Base-by-base conservation (phyloP, 2,888 invertebrate genomes). In the Drosophila greeni region DNA sequence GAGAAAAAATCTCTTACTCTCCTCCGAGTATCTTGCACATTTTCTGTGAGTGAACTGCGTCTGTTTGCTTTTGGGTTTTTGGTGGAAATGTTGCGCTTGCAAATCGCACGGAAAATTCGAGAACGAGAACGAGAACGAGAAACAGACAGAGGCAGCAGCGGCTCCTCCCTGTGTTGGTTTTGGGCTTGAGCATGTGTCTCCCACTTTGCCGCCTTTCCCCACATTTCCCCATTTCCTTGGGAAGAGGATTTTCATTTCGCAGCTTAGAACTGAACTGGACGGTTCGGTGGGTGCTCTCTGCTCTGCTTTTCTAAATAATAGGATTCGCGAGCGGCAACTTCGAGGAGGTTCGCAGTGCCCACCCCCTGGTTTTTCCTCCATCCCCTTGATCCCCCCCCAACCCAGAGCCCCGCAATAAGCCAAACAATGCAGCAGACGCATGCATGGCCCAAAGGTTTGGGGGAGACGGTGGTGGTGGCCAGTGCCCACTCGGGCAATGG, bases 31-130 rank as follows among this genome's bases (percentile, higher is more conserved):
- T 14, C 12, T 9, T 16, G 1, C n/a, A 6, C 1, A 18, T 37
- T 66, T 57, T 68, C 45, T 48, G 11, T 34, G 16, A 53, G 69
- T 37, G 51, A 36, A 18, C 40, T 39, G 56, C 34, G 54, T 34
- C 42, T 73, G 82, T 76, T 72, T 69, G 74, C 60, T 68, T 75
- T 74, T 67, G 64, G 80, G 66, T 76, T 78, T 78, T 82, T 80
- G 82, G 84, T 84, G 84, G 82, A 83, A 83, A 79, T 81, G 75
- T 83, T 79, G 82, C 84, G 82, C 72, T 62, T 78, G 82, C 75
- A 79, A 79, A 79, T 79, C 84, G 84, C 82, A 83, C 70, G 82
- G 79, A 79, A 79, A 83, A 74, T 83, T 78, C 70, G 67, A 67
- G 78, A 47, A 55, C 26, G 51, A 54, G 78, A 47, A 55, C 26